Conservation (phyloP, 2,888 invertebrate genomes). For the Hesperia comma region DNA sequence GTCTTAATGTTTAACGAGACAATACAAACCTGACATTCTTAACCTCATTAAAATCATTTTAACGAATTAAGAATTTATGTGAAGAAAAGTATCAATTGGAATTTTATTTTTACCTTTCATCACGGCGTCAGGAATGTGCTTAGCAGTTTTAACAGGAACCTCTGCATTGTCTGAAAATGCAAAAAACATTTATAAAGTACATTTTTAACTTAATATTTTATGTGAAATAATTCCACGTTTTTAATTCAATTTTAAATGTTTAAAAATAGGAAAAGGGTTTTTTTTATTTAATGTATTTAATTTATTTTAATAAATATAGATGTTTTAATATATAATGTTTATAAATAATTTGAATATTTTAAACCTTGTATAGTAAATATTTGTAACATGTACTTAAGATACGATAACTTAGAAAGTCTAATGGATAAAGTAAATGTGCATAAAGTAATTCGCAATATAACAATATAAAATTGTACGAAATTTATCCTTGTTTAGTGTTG, state of each 20-base stretch:
- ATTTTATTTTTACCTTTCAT: slow-evolving; percentile 50
- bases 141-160: slow-evolving; percentile 53
- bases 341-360: background rate
- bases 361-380: background rate
- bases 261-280: no score
- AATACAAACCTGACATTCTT: background rate
- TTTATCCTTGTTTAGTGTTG: no score
- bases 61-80: background rate
- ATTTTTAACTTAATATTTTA: background rate
- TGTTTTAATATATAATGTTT: background rate
- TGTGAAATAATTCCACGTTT: background rate
- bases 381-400: background rate
- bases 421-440: background rate
- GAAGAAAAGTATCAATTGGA: background rate
- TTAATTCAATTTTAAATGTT: background rate
- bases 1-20: background rate
- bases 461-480: no score
- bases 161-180: slow-evolving; percentile 56
- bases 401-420: background rate
- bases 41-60: background rate
- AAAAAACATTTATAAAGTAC: slow-evolving; percentile 38
- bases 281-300: no score
- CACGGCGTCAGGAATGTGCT: slow-evolving; percentile 45
- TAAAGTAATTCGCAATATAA: no score
- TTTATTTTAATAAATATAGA: no score